Percentiles rank a stretch among this genome's conserved stretches.
Evolutionary conservation across 92 coral and sea anemone species (phyloP).

Genomic region (Zoanthus sociatus): DNA sequence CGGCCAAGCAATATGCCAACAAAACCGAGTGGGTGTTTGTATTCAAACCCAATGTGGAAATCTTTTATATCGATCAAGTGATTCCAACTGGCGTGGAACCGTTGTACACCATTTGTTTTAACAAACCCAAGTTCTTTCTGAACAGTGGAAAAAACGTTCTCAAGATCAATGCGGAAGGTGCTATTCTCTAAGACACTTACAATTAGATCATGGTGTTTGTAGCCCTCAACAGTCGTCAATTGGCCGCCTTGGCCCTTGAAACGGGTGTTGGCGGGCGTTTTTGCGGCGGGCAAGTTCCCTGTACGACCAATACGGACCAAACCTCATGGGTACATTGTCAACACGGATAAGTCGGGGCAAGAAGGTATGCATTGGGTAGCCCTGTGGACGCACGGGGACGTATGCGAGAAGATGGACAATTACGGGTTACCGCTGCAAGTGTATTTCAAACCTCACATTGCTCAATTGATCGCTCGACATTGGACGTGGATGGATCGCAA

Average conservation of each 20-base stretch:
- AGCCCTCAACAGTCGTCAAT: background rate
- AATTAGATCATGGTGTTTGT: background rate
- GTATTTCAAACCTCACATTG: background rate
- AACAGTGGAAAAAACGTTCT: background rate
- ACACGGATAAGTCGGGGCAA: background rate
- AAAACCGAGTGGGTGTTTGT: too few species aligned
- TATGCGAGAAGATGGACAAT: background rate
- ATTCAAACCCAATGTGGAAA: background rate
- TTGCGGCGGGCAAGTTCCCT: background rate
- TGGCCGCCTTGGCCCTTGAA: background rate
- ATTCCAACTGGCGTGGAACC: background rate
- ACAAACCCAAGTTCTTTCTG: background rate
- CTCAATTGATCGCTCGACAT: background rate
- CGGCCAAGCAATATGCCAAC: too few species aligned
- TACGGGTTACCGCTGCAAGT: background rate
- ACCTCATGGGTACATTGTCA: background rate
- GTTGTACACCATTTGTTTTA: background rate
- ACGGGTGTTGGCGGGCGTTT: background rate
- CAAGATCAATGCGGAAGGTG: background rate
- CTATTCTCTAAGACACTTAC: background rate
- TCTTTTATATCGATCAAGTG: background rate
- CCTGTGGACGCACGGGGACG: background rate
- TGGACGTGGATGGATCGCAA: background rate
- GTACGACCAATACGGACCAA: background rate
- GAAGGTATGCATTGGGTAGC: slow-evolving; percentile 9